phyloP scores from a whole-genome alignment of 2,797 vertebrate species.

The Cetoscarus ocellatus region DNA sequence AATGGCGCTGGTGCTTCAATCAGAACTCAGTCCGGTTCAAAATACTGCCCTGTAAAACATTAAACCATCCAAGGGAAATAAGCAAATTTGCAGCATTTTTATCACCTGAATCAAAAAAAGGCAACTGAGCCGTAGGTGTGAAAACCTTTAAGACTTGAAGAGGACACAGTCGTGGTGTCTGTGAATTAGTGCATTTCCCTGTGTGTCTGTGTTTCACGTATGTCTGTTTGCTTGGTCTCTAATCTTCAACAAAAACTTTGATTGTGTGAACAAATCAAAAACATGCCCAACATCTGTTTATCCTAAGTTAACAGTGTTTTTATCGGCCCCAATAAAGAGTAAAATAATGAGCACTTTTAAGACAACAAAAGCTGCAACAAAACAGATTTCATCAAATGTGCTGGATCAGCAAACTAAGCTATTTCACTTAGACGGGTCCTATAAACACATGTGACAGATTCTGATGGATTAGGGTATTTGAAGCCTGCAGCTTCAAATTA shows the following conservation, averaged over 20 bases:
- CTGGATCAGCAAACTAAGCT: background rate
- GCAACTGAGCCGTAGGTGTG: too few species aligned
- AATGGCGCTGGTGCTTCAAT: too few species aligned
- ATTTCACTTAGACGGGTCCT: background rate
- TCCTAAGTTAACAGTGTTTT: background rate
- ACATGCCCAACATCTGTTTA: background rate
- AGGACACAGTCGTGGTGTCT: background rate
- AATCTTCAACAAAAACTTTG: background rate
- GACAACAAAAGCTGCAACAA: background rate
- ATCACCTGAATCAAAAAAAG: too few species aligned
- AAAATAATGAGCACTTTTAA: background rate
- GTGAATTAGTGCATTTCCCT: background rate
- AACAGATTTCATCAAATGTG: background rate
- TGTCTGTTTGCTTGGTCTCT: background rate
- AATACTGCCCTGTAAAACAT: too few species aligned
- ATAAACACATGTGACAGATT: background rate
- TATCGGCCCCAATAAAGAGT: too few species aligned
- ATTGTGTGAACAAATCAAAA: background rate
- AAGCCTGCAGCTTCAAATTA: too few species aligned
- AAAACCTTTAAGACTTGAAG: too few species aligned
- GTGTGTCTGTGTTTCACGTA: background rate
- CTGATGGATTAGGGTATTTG: background rate
- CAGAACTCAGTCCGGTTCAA: too few species aligned
- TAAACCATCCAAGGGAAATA: too few species aligned
- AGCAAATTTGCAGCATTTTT: too few species aligned